Percentiles rank a stretch among this genome's conserved stretches.
These are phyloP conservation scores for Crotalus tigris DNA, from an alignment of 2,113 vertebrate species.

Conservation along the genomic window DNA sequence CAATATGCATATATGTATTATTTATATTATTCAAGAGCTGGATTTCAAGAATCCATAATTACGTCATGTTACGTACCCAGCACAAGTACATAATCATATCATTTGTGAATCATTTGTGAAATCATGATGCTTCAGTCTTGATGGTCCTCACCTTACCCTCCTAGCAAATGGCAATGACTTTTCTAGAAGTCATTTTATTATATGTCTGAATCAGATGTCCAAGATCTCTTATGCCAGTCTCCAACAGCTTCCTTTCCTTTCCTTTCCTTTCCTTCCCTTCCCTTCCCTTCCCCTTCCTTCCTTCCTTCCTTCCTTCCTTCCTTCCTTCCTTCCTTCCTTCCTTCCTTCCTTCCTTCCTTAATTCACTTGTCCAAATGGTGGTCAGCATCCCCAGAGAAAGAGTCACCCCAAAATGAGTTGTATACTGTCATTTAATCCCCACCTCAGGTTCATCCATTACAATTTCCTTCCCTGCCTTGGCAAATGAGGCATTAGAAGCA, in stretches of 20 bases:
- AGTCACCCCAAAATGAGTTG: background rate
- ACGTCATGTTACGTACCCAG: background rate
- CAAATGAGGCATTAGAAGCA: background rate
- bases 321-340: background rate
- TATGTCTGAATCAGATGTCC: no score
- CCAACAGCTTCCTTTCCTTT: no score
- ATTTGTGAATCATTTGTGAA: background rate
- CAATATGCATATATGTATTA: background rate
- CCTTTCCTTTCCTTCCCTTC: no score
- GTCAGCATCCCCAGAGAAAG: background rate
- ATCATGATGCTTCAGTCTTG: background rate
- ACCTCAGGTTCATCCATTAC: background rate
- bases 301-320: background rate
- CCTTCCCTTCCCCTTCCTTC: background rate
- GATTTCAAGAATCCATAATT: background rate
- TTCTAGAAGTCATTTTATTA: background rate
- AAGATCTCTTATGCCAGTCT: no score
- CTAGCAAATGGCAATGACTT: background rate
- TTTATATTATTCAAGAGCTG: background rate
- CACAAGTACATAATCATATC: background rate
- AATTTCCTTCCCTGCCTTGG: background rate
- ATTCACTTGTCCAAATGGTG: background rate
- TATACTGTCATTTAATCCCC: background rate
- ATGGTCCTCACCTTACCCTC: background rate
- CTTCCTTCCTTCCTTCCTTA: background rate